phyloP scores from a whole-genome alignment of 1,140 invertebrate genomes.

The Bombus consobrinus region DNA sequence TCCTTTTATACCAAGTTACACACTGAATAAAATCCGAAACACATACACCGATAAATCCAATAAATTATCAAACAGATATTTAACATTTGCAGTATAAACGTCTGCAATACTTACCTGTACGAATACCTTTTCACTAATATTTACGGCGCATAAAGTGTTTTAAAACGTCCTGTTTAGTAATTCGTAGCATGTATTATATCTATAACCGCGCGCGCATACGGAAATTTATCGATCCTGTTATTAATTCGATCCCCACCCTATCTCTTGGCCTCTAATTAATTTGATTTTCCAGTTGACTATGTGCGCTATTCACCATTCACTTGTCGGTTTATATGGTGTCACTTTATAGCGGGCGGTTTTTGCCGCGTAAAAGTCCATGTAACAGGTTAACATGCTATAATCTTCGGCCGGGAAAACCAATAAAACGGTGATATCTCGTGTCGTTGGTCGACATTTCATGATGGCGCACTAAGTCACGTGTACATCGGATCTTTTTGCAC shows the following conservation, averaged over 20 bases:
- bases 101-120: not conserved
- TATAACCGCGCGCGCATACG: not conserved
- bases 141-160: not conserved
- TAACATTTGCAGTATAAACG: not conserved
- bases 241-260: not conserved
- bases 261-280: not conserved
- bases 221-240: slow-evolving; percentile 6
- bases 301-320: not conserved
- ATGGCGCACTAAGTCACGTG: slow-evolving; percentile 7
- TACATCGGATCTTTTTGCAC: slow-evolving; percentile 18
- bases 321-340: not conserved
- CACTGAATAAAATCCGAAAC: not conserved
- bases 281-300: not conserved
- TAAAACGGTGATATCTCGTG: slow-evolving; percentile 21
- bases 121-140: not conserved
- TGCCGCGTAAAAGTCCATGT: not conserved
- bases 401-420: not conserved
- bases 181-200: not conserved
- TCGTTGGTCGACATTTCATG: not conserved
- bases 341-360: not conserved
- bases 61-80: not conserved
- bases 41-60: not conserved
- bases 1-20: not conserved
- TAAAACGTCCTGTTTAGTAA: not conserved
- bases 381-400: slow-evolving; percentile 13